Base-by-base conservation (phyloP, 2,113 vertebrate species). In the Pampusana beccarii region DNA sequence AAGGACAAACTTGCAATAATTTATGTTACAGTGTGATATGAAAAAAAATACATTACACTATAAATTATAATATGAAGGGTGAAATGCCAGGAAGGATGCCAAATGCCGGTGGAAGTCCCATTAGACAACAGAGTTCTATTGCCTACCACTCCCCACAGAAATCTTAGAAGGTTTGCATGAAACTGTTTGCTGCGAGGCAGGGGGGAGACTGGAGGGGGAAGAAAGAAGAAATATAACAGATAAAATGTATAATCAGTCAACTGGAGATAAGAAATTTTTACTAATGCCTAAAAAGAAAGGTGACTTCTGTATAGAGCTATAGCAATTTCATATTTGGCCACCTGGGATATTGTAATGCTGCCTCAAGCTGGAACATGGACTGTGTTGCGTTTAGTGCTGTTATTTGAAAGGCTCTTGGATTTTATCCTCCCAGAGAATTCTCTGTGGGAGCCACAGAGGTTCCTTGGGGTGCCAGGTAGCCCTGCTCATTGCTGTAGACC, bases 1-100 rank as follows among this genome's bases (percentile, higher is more conserved):
- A 97, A 97, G 98, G 98, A 98, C 98, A 97, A 98, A 98, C 97
- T 86, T 93, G 97, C 96, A 97, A 97, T 98, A 97, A 98, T 98
- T 98, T 98, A 98, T 98, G 96, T 97, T 98, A 96, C 89, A 53
- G 54, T 7, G 21, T 97, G 95, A 97, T 97, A 97, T 95, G 95
- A 97, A 97, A 98, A 97, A 97, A 95, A 79, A 93, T 96, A 96
- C 96, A 97, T 98, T 97, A 96, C 93, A 78, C 97, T 97, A 97
- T 98, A 98, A 98, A 98, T 98, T 98, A 98, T 97, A 96, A 97
- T 93, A 95, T 96, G 97, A 97, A 97, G 95, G 96, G 93, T 90
- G 84, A 98, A 98, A 97, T 94, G 97, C 97, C 74, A 93, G 96
- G 77, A 91, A 95, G 91, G 93, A 94, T 93, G 95, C 97, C 97